A percentile compares a stretch with the other conserved stretches of the same genome.
These are phyloP conservation scores for Amphimallon solstitiale DNA, from an alignment of 2,888 invertebrate species.

Conservation along the genomic window DNA sequence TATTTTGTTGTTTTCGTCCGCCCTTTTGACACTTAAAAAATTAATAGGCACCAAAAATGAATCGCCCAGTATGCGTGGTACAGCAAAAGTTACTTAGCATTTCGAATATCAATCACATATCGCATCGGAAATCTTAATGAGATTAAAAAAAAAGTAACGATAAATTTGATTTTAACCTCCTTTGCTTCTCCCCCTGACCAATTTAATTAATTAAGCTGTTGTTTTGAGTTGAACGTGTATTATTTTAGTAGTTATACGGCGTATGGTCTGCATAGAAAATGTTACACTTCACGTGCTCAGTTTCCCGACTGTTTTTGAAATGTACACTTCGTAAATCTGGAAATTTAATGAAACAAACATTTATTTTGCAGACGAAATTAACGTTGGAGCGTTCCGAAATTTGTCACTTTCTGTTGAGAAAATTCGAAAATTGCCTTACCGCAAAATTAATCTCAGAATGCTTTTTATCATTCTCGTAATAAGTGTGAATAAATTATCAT, in stretches of 20 bases:
- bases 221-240: conserved; percentile 3
- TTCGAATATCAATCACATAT: conserved; percentile 9
- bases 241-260: background rate
- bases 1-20: background rate
- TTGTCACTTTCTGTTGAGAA: background rate
- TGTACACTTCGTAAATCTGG: conserved; percentile 16
- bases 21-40: conserved; percentile 4
- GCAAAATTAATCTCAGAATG: too few relatives aligned
- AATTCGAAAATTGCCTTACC: too few relatives aligned
- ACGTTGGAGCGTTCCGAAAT: background rate
- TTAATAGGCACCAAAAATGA: background rate
- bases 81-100: conserved; percentile 14
- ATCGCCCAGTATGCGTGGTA: background rate
- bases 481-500: too few relatives aligned
- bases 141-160: background rate
- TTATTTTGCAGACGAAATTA: conserved; percentile 5
- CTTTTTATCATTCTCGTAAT: too few relatives aligned
- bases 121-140: background rate
- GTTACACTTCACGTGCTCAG: background rate
- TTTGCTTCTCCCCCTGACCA: background rate
- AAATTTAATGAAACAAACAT: conserved; percentile 20
- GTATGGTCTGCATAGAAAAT: background rate
- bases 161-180: background rate
- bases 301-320: conserved; percentile 12
- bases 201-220: conserved; percentile 13